Evolutionary conservation across 2,888 invertebrate genomes (phyloP), one percentile per base, ranked within the genome.

Genomic region (Linnaemya vulpina): DNA sequence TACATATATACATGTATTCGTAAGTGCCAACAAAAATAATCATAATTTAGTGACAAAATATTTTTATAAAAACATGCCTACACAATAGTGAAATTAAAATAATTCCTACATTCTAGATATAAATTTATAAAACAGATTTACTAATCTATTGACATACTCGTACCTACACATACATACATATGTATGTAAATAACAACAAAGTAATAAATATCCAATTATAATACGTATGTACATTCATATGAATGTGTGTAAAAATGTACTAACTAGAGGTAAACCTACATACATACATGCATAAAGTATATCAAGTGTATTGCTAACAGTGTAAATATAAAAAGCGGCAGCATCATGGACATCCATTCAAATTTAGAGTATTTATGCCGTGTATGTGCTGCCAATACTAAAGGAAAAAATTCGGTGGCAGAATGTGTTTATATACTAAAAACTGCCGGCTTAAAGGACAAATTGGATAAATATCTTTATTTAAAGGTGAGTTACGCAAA

Each of bases 351-450:
- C 84, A 86, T 88, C 35, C 90, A 90, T 60, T 71, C 84, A 53
- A 87, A 87, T 79, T 90, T 91, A 22, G 91, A 91, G 70, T 89
- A 89, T 87, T 88, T 91, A 77, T 91, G 91, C 73, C 91, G 91
- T 60, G 89, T 91, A 74, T 91, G 91, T 87, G 91, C 91, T 58
- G 91, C 89, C 20, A 90, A 91, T 68, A 91, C 91, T 5, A 91
- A 90, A 86, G 88, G 88, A 78, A 90, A 88, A 86, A 90, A 90
- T 84, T 90, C 91, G 0, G 89, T 90, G 10, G 89, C 90, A 30
- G 91, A 91, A 85, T 90, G 90, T 86, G 91, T 91, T 75, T 91
- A 90, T 76, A 91, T 91, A 63, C 88, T 91, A 75, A 90, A 91
- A 86, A 91, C 91, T 25, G 76, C 87, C 46, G 89, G 89, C 15